Percentiles rank a stretch among this genome's conserved stretches.
Conservation (phyloP, 2,888 invertebrate genomes). For the Mantis religiosa region DNA sequence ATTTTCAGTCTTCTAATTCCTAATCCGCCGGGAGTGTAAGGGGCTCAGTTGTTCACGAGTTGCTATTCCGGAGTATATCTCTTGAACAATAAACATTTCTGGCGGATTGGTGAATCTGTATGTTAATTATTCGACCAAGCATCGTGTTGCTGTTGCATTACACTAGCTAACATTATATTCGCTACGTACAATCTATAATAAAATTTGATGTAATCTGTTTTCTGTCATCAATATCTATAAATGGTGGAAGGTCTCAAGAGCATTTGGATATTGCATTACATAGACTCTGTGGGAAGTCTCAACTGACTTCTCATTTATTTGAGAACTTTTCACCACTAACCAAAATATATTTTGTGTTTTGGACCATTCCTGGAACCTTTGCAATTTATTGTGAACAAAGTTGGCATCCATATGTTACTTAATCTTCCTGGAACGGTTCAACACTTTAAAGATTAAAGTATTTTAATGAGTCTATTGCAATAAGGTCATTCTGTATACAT, state of each 20-base stretch:
- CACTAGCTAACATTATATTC: constrained; percentile 31
- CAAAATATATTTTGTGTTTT: constrained; percentile 11
- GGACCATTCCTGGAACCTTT: constrained; percentile 29
- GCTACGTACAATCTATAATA: constrained; percentile 39
- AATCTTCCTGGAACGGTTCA: constrained; percentile 30
- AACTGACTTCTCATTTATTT: constrained; percentile 14
- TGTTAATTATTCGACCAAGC: constrained; percentile 34
- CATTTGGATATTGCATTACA: constrained; percentile 23
- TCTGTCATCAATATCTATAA: constrained; percentile 25
- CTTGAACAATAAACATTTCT: constrained; percentile 36
- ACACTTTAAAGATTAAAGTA: constrained; percentile 19
- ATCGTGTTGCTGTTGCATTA: constrained; percentile 34
- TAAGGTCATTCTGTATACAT: constrained; percentile 29
- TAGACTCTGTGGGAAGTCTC: constrained; percentile 24
- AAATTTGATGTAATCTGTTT: constrained; percentile 32
- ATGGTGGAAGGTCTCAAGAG: constrained; percentile 15
- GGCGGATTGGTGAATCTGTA: constrained; percentile 39
- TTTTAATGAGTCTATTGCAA: constrained; percentile 31
- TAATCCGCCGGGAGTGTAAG: constrained; percentile 49
- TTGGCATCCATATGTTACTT: constrained; percentile 21
- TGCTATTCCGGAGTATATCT: constrained; percentile 45
- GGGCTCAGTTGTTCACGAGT: constrained; percentile 55
- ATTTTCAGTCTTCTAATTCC: constrained; percentile 31
- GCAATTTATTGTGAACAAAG: constrained; percentile 17
- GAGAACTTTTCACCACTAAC: constrained; percentile 16